Conservation (phyloP, 2,888 invertebrate species). For the Carpatolechia fugitivella region DNA sequence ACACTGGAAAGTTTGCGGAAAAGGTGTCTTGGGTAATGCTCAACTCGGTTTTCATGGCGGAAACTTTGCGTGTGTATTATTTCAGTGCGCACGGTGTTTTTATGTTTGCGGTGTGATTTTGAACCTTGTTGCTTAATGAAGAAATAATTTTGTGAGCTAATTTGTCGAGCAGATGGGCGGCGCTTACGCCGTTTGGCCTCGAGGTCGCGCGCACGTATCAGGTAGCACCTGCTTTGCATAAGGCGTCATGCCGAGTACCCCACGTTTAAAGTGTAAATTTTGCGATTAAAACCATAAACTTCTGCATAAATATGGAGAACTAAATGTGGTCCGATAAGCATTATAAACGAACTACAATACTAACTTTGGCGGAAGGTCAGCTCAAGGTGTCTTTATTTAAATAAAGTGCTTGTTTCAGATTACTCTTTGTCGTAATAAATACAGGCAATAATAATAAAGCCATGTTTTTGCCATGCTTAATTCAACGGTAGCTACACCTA, state of each 20-base stretch:
- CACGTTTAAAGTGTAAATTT: conserved; percentile 72
- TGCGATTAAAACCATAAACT: conserved; percentile 71
- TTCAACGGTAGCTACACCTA: too few relatives aligned
- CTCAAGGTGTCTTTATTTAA: conserved; percentile 50
- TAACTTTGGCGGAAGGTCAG: conserved; percentile 46
- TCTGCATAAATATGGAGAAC: conserved; percentile 59
- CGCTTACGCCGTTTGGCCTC: conserved; percentile 46
- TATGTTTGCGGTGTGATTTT: conserved; percentile 26
- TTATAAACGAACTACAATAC: conserved; percentile 50
- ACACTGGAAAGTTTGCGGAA: conserved; percentile 27
- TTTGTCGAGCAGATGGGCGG: conserved; percentile 28
- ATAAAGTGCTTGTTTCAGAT: conserved; percentile 8
- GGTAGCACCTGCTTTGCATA: conserved; percentile 79
- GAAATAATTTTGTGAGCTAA: conserved; percentile 32
- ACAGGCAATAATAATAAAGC: not conserved
- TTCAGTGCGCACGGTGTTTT: conserved; percentile 15
- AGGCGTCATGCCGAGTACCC: conserved; percentile 72
- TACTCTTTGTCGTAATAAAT: not conserved
- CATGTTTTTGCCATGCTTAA: too few relatives aligned
- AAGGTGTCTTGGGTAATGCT: conserved; percentile 20
- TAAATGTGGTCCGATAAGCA: conserved; percentile 57
- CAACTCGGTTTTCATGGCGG: conserved; percentile 3
- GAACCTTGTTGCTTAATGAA: conserved; percentile 23
- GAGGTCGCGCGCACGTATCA: conserved; percentile 58
- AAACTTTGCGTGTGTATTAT: not conserved